Conservation (phyloP, 2,888 invertebrate genomes). For the Atethmia centrago region DNA sequence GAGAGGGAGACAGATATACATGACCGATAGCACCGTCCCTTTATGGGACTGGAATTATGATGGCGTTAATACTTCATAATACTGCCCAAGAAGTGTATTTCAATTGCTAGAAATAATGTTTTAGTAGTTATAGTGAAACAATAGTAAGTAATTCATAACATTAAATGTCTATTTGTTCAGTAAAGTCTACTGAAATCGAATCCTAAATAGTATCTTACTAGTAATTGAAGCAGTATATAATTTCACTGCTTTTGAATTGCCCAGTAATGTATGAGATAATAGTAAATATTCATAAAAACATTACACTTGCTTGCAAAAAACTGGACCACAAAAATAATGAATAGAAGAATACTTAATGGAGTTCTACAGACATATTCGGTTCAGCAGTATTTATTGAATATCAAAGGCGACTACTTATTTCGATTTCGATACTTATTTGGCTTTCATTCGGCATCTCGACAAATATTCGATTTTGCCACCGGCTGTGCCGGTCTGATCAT, state of each 20-base stretch:
- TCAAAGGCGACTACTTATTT: not conserved
- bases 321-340: not conserved
- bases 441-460: not conserved
- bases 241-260: conserved; percentile 82
- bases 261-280: conserved; percentile 78
- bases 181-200: conserved; percentile 77
- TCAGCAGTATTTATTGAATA: not conserved
- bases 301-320: conserved; percentile 68
- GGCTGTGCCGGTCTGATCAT: no score
- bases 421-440: no score
- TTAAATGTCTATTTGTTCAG: not conserved
- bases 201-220: conserved; percentile 72
- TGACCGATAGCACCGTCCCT: not conserved
- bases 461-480: not conserved
- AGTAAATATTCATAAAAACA: conserved; percentile 59
- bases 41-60: no score
- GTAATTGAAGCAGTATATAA: conserved; percentile 86
- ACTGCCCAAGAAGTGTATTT: not conserved
- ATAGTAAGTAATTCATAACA: no score
- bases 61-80: not conserved
- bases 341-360: not conserved
- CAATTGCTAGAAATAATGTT: not conserved
- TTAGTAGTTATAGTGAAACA: not conserved
- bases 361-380: not conserved
- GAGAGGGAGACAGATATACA: not conserved